Evolutionary conservation across 1,140 invertebrate genomes (phyloP).

Genomic region (Ooceraea biroi): DNA sequence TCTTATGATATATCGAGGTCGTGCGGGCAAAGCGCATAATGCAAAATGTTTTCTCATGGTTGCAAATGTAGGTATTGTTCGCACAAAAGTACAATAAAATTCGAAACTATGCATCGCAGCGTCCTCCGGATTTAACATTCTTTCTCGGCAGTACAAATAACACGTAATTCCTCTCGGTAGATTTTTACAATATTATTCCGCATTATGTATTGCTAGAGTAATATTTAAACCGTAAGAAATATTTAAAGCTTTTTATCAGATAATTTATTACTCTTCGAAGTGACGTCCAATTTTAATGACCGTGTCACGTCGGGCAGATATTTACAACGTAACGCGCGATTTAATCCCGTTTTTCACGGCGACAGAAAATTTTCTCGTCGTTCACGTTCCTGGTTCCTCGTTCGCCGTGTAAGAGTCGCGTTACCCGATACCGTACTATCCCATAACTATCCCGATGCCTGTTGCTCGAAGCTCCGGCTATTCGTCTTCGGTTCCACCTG

Average conservation of each 20-base stretch:
- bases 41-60: constrained; percentile 39
- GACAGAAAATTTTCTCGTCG: neutral
- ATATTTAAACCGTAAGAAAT: no score
- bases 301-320: constrained; percentile 4
- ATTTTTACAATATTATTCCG: neutral
- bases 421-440: constrained; percentile 39
- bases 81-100: constrained; percentile 2
- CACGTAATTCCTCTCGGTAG: neutral
- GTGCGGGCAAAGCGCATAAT: constrained; percentile 15
- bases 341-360: constrained; percentile 1
- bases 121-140: neutral
- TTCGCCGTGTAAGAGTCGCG: constrained; percentile 47
- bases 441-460: constrained; percentile 18
- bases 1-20: constrained; percentile 49
- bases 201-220: neutral
- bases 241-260: no score
- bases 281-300: neutral
- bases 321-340: neutral
- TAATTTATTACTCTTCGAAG: neutral
- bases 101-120: neutral
- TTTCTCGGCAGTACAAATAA: neutral
- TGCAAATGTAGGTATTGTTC: neutral
- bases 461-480: constrained; percentile 48
- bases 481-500: constrained; percentile 55
- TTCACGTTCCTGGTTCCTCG: constrained; percentile 17